Evolutionary conservation across 2,113 vertebrate species (phyloP), one percentile per base, ranked within the genome.

Genomic region (Fregetta grallaria): DNA sequence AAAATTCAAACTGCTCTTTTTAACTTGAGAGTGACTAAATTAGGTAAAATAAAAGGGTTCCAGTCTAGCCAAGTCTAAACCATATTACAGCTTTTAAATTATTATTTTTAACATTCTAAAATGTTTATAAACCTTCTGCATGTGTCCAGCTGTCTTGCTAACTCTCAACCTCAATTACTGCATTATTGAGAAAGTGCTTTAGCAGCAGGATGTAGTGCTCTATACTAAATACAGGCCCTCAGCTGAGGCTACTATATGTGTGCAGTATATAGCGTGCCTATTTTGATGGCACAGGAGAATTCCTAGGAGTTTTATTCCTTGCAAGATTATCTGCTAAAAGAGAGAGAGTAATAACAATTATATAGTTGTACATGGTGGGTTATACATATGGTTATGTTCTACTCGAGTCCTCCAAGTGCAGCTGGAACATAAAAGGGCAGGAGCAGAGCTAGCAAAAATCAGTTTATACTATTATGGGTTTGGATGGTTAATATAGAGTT

Each of bases 221-320:
- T 61, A 2, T 34, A 23, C 9, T 42, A 91, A 92, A 73, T 5
- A 32, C 15, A 89, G 25, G 4, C 8, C 45, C 47, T 86, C 44
- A 55, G 15, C 29, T 59, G 47, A 74, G 10, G n/a, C 76, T 47
- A 29, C 5, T 16, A 0, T 11, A 42, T 19, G 3, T 32, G 10
- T 29, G 10, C 25, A 29, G 21, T 25, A 29, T 42, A 20, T 3
- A 70, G 4, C 0, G 1, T 9, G 18, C 7, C 29, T 84, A 9
- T 70, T 86, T 58, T 77, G 42, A 44, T 22, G 50, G 38, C 68
- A 59, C 15, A 59, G 80, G 55, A 89, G n/a, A 62, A 68, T 32
- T 88, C 27, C 73, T 52, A 34, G 20, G 32, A 70, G n/a, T 80
- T 93, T 72, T 66, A 84, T 53, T 91, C 50, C 29, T 86, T 67